A percentile compares a stretch with the other conserved stretches of the same genome.
These are phyloP conservation scores for Congeria kusceri DNA, from an alignment of 2,888 invertebrate genomes.

Conservation along the genomic window DNA sequence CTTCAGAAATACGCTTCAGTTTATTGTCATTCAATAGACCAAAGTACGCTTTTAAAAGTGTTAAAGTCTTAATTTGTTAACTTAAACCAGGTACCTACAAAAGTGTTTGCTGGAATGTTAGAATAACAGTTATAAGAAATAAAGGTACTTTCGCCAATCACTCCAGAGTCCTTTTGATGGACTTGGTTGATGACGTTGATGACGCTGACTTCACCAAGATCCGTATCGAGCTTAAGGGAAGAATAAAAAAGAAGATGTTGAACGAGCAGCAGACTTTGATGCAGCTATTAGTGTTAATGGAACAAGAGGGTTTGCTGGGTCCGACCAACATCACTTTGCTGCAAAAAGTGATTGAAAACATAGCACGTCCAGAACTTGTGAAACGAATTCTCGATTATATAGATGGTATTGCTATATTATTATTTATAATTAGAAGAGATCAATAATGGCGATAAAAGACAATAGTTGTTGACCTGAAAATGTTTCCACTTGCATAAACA, in stretches of 20 bases:
- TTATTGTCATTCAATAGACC: too few relatives aligned
- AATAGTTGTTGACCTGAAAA: too few relatives aligned
- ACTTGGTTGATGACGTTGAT: constrained; percentile 63
- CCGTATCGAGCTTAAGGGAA: constrained; percentile 33
- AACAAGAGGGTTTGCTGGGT: constrained; percentile 61
- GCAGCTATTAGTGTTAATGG: constrained; percentile 63
- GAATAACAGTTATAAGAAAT: too few relatives aligned
- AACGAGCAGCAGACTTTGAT: constrained; percentile 39
- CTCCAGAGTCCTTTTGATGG: constrained; percentile 63
- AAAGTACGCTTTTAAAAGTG: too few relatives aligned
- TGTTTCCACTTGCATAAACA: too few relatives aligned
- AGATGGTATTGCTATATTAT: too few relatives aligned
- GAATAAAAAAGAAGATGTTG: constrained; percentile 40
- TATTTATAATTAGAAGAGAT: too few relatives aligned
- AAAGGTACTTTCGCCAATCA: too few relatives aligned
- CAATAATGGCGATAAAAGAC: too few relatives aligned
- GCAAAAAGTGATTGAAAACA: constrained; percentile 49
- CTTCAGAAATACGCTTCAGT: too few relatives aligned
- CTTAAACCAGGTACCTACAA: not conserved
- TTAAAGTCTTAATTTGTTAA: not conserved
- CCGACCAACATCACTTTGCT: constrained; percentile 45
- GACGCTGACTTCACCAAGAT: constrained; percentile 51
- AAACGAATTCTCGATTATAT: constrained; percentile 51
- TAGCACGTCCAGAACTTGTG: constrained; percentile 61
- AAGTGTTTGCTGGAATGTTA: too few relatives aligned